Evolutionary conservation across 2,113 vertebrate species (phyloP).

Genomic region (Hyperoodon ampullatus): DNA sequence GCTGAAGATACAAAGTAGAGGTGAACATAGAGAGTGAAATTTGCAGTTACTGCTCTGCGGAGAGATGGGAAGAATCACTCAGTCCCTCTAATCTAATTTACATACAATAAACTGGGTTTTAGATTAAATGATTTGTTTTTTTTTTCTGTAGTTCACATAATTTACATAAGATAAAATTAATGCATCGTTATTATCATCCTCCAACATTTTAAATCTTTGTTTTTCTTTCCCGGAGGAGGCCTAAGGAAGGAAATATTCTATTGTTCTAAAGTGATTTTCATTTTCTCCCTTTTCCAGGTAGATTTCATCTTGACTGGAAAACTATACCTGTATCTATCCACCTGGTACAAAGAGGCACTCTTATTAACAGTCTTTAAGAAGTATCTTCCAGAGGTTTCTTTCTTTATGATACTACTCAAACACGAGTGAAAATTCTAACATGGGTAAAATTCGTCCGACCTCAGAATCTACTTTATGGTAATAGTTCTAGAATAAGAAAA

Average conservation of each 20-base stretch:
- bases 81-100: conserved; percentile 63
- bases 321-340: conserved; percentile 36
- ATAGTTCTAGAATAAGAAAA: conserved; percentile 1
- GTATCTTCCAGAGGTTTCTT: background rate
- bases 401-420: background rate
- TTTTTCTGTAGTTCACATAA: background rate
- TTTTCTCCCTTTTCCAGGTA: conserved; percentile 54
- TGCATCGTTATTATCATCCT: conserved; percentile 63
- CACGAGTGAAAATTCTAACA: background rate
- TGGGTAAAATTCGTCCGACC: background rate
- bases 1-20: conserved; percentile 60
- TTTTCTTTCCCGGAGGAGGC: conserved; percentile 61
- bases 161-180: conserved; percentile 73
- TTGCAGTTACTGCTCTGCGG: conserved; percentile 56
- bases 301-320: conserved; percentile 68
- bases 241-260: conserved; percentile 69
- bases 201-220: conserved; percentile 68
- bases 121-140: conserved; percentile 71
- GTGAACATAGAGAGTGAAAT: conserved; percentile 64
- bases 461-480: background rate
- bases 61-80: conserved; percentile 44
- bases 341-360: background rate
- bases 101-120: conserved; percentile 26
- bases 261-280: conserved; percentile 72
- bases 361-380: background rate